phyloP scores from a whole-genome alignment of 1,140 invertebrate genomes.

The Archegozetes longisetosus region DNA sequence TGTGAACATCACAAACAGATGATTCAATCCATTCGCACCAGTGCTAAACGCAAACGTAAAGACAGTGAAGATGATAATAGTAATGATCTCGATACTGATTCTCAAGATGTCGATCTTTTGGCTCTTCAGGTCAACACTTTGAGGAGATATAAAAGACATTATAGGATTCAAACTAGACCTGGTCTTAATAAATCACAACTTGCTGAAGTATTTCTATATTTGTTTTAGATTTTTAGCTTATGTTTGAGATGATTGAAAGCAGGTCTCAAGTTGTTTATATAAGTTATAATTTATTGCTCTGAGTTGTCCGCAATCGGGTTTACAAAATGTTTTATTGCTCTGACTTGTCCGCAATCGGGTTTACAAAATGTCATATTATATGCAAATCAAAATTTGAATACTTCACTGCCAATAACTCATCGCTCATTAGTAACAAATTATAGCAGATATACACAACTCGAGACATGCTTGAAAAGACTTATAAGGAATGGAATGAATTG shows the following conservation, averaged over 20 bases:
- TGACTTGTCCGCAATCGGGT: too few species aligned
- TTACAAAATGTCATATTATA: too few species aligned
- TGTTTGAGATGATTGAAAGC: too few species aligned
- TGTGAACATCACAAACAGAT: constrained; percentile 85
- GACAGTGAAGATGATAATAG: constrained; percentile 77
- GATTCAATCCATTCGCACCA: constrained; percentile 66
- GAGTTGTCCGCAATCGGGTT: not conserved
- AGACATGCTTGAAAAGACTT: too few species aligned
- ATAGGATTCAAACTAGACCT: constrained; percentile 71
- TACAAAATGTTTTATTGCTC: too few species aligned
- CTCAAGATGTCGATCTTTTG: constrained; percentile 54
- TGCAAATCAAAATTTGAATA: not conserved
- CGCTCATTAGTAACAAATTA: too few species aligned
- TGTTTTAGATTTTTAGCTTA: too few species aligned
- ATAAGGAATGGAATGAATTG: too few species aligned
- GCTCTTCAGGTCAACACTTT: constrained; percentile 83
- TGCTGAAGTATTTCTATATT: constrained; percentile 50
- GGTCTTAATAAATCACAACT: constrained; percentile 86
- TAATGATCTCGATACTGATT: constrained; percentile 50
- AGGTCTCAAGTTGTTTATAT: too few species aligned
- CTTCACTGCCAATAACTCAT: not conserved
- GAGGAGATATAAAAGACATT: constrained; percentile 79
- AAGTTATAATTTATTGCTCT: not conserved
- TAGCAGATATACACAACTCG: too few species aligned
- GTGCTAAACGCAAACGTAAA: constrained; percentile 54